These are phyloP conservation scores for Hydrolagus affinis DNA, from an alignment of 2,113 vertebrate genomes.

Conservation along the genomic window DNA sequence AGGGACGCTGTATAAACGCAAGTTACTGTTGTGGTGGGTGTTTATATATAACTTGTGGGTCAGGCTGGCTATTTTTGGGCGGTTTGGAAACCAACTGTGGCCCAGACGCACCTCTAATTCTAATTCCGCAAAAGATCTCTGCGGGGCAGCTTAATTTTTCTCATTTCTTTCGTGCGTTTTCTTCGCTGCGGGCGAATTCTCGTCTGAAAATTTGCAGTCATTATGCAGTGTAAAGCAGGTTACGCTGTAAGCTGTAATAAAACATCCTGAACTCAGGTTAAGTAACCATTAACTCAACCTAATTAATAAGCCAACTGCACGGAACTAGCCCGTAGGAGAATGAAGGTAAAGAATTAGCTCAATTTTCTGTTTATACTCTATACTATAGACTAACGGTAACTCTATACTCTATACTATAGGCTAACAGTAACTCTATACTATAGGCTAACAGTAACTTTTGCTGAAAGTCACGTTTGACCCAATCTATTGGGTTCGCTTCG, in stretches of 20 bases:
- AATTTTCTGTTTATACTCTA: neutral
- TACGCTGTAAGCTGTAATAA: conserved; percentile 58
- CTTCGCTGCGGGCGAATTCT: neutral
- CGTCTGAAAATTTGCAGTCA: conserved; percentile 40
- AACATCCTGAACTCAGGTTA: conserved; percentile 65
- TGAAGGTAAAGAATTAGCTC: neutral
- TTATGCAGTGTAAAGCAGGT: conserved; percentile 43
- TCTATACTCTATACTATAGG: neutral
- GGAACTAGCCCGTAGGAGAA: conserved; percentile 36
- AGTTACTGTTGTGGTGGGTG: too few relatives aligned
- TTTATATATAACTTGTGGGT: neutral
- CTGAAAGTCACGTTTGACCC: too few relatives aligned
- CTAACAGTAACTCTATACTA: too few relatives aligned
- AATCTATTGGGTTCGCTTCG: too few relatives aligned
- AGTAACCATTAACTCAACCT: conserved; percentile 59
- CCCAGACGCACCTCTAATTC: neutral
- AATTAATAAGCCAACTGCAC: conserved; percentile 65
- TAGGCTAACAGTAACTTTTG: too few relatives aligned
- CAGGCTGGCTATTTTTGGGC: neutral
- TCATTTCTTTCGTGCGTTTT: neutral
- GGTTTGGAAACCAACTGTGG: neutral
- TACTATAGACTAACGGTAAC: too few relatives aligned
- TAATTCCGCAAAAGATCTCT: conserved; percentile 10
- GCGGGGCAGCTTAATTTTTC: neutral
- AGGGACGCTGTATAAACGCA: too few relatives aligned